These are phyloP conservation scores for Halcyon malimbica DNA, from an alignment of 2,113 vertebrate genomes.

Conservation along the genomic window DNA sequence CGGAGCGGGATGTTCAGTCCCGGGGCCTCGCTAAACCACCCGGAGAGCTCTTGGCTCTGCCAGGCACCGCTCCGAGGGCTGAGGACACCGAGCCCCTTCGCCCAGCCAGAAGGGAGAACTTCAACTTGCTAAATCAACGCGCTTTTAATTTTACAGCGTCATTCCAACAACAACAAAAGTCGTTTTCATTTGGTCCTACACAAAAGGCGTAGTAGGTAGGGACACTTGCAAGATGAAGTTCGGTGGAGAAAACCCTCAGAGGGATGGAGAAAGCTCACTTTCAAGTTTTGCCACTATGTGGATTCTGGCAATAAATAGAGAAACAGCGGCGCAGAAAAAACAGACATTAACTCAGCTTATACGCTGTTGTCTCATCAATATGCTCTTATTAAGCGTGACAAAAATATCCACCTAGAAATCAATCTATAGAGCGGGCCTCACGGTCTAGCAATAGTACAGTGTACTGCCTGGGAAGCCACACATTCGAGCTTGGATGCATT, in stretches of 20 bases:
- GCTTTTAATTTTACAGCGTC: neutral
- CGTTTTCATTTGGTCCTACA: neutral
- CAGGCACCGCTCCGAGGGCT: neutral
- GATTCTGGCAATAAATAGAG: neutral
- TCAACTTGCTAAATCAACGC: neutral
- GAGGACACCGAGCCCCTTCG: neutral
- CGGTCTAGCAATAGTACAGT: neutral
- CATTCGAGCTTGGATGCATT: neutral
- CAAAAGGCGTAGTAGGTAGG: neutral
- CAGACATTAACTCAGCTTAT: neutral
- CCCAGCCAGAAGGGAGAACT: neutral
- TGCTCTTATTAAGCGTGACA: neutral
- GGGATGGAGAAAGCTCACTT: neutral
- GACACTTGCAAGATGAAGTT: neutral
- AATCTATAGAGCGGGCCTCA: neutral
- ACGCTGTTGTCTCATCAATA: neutral
- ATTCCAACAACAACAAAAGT: neutral
- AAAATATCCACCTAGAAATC: neutral
- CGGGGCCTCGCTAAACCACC: neutral
- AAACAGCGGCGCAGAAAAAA: neutral
- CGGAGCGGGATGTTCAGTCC: neutral
- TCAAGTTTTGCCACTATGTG: neutral
- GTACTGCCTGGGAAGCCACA: neutral
- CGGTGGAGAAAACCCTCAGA: neutral
- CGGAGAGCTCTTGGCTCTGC: neutral